These are phyloP conservation scores for Alligator mississippiensis DNA, from an alignment of 2,113 vertebrate genomes.

Conservation along the genomic window DNA sequence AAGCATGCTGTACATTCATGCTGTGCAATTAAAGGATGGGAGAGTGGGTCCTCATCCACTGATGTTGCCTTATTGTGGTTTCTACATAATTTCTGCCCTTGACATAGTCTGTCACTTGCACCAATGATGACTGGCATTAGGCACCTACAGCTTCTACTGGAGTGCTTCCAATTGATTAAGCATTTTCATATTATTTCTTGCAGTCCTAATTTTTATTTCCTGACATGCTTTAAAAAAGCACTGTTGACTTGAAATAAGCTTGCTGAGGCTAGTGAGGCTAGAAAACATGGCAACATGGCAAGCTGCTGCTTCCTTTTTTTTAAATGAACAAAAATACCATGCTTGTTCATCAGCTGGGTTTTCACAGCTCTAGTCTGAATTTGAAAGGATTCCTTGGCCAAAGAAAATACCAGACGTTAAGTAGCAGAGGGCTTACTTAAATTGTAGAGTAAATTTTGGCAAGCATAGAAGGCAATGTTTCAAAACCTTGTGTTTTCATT, in stretches of 20 bases:
- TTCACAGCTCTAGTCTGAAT: constrained; percentile 53
- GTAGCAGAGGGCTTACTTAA: constrained; percentile 60
- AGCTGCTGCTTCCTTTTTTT: constrained; percentile 12
- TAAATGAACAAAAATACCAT: background rate
- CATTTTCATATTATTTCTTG: constrained; percentile 13
- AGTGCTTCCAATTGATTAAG: constrained; percentile 46
- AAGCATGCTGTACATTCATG: background rate
- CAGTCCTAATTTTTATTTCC: background rate
- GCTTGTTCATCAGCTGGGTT: constrained; percentile 46
- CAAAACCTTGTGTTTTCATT: constrained; percentile 52
- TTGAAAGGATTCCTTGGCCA: constrained; percentile 55
- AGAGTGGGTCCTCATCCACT: background rate
- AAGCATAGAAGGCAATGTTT: constrained; percentile 42
- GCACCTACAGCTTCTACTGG: constrained; percentile 17
- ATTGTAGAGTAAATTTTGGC: constrained; percentile 64
- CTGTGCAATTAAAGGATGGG: background rate
- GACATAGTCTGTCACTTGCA: background rate
- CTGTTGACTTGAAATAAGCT: constrained; percentile 27
- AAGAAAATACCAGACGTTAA: constrained; percentile 63
- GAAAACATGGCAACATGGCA: background rate
- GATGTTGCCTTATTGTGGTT: background rate
- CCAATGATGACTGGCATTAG: constrained; percentile 3
- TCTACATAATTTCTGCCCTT: constrained; percentile 21
- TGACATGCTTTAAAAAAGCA: constrained; percentile 15
- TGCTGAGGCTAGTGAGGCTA: constrained; percentile 1